Evolutionary conservation across 1,140 invertebrate genomes (phyloP), one percentile per base, ranked within the genome.

Genomic region (Zaprionus nigranus): DNA sequence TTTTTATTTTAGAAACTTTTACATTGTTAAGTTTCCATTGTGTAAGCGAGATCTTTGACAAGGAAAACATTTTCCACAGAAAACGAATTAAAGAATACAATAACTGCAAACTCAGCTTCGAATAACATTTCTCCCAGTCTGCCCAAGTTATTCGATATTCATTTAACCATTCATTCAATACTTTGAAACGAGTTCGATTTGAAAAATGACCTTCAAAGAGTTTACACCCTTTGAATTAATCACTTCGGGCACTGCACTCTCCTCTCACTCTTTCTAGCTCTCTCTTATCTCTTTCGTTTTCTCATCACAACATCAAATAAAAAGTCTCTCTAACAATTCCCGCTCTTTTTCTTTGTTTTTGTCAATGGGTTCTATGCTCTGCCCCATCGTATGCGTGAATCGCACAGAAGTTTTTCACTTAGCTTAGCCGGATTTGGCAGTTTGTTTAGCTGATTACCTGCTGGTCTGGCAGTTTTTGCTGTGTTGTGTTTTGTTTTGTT

Each of bases 391-490:
- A 17, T 46, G 5, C 15, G n/a, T n/a, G 17, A 46, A 46, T 46
- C 7, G n/a, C n/a, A 22, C n/a, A 43, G 13, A 70, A 63, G 58
- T 75, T 62, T 68, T 62, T 56, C 66, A 63, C 59, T 75, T 69
- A 62, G 24, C 59, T 28, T 46, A 46, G 30, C n/a, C 71, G 65
- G 38, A 62, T 62, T 26, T 62, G 58, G 58, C 71, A 26, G 49
- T 69, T 74, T 69, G 65, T 74, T 74, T 57, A 69, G 65, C 34
- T 70, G 72, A 75, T 75, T 75, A 70, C 30, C 40, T 63, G 72
- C 53, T 66, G 51, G 43, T 28, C 17, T 66, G 69, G 62, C 54
- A 64, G 15, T 57, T 70, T 63, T 63, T 46, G 22, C 13, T 57
- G 3, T 36, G 5, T 53, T 46, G 30, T 46, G 34, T 40, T 54